Conservation (phyloP, 35 echinoderm and acorn worm genomes). For the Heliocidaris tuberculata region DNA sequence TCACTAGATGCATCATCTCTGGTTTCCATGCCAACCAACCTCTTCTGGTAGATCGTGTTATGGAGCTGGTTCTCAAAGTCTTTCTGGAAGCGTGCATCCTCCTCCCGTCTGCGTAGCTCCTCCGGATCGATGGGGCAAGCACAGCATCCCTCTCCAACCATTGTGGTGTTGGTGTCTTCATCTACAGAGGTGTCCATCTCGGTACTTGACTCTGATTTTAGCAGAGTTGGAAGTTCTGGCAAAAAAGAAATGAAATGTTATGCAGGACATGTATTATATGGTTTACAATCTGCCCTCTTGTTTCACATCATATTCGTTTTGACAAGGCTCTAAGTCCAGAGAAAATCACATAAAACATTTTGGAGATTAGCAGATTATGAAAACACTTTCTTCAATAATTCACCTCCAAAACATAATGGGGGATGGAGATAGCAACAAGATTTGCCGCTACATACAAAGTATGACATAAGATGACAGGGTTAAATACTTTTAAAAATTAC, state of each 20-base stretch:
- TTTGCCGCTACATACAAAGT: too few relatives aligned
- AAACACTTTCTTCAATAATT: too few relatives aligned
- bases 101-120: slow-evolving; percentile 50
- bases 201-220: slow-evolving; percentile 7
- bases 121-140: slow-evolving; percentile 50
- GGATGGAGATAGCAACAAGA: too few relatives aligned
- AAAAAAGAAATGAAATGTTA: background rate
- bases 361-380: too few relatives aligned
- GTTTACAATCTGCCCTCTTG: background rate
- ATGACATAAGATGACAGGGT: too few relatives aligned
- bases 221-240: slow-evolving; percentile 45
- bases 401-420: too few relatives aligned
- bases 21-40: slow-evolving; percentile 50
- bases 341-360: too few relatives aligned
- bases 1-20: background rate
- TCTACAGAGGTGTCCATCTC: slow-evolving; percentile 32
- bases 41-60: slow-evolving; percentile 67
- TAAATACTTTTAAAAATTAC: too few relatives aligned
- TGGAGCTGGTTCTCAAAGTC: slow-evolving; percentile 82
- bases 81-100: slow-evolving; percentile 65
- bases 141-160: slow-evolving; percentile 40
- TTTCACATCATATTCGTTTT: background rate
- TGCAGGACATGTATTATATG: background rate
- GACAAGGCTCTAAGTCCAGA: too few relatives aligned
- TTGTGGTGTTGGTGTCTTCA: slow-evolving; percentile 27